A percentile compares a stretch with the other conserved stretches of the same genome.
Conservation (phyloP, 2,797 vertebrate genomes). For the Toxotes lorentzi region DNA sequence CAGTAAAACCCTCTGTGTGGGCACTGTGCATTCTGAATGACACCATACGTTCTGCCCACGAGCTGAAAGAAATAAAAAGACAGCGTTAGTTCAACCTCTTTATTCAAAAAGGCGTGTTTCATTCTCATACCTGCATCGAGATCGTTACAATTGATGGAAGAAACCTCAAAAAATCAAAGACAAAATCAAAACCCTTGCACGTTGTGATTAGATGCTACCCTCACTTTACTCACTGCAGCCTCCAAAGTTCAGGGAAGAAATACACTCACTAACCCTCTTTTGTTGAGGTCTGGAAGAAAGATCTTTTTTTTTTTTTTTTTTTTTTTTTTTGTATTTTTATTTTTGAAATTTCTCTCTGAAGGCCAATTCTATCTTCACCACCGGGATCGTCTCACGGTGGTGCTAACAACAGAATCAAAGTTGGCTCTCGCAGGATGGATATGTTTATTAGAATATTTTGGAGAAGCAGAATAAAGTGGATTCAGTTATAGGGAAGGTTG, state of each 20-base stretch:
- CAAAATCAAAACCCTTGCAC: constrained; percentile 62
- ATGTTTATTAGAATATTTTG: constrained; percentile 18
- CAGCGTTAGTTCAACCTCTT: constrained; percentile 79
- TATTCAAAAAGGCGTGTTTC: constrained; percentile 84
- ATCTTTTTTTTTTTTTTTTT: constrained; percentile 15
- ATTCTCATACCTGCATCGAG: constrained; percentile 80
- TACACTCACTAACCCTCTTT: constrained; percentile 64
- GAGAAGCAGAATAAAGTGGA: constrained; percentile 27
- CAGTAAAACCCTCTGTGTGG: not conserved
- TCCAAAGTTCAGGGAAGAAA: constrained; percentile 79
- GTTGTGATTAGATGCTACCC: constrained; percentile 58
- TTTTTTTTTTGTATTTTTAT: constrained; percentile 5
- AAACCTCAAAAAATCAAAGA: constrained; percentile 73
- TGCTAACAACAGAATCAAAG: constrained; percentile 47
- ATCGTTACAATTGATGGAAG: constrained; percentile 85
- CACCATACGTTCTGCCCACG: too few species aligned
- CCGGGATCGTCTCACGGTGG: constrained; percentile 5
- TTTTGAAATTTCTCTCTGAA: constrained; percentile 27
- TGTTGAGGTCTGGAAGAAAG: constrained; percentile 48
- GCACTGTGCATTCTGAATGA: not conserved
- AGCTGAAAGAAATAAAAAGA: not conserved
- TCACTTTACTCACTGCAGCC: constrained; percentile 44
- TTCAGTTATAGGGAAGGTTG: constrained; percentile 4
- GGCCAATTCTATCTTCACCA: constrained; percentile 45
- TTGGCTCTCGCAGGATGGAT: constrained; percentile 10